A percentile compares a stretch with the other conserved stretches of the same genome.
These are phyloP conservation scores for Drosophila meridiana DNA, from an alignment of 2,888 invertebrate genomes.

Conservation along the genomic window DNA sequence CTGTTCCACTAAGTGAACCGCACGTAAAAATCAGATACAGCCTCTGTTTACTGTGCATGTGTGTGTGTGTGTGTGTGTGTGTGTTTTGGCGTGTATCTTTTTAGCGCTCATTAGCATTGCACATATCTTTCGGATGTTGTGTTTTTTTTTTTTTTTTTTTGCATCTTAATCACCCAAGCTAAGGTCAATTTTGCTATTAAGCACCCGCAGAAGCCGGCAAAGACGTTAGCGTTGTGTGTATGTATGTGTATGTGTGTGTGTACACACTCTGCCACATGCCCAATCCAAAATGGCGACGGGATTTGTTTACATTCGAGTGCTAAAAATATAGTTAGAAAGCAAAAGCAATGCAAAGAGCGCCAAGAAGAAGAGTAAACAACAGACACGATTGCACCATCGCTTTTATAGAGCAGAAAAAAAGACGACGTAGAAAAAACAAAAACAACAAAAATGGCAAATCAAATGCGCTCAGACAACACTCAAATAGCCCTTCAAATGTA, in stretches of 20 bases:
- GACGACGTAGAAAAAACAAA: not conserved
- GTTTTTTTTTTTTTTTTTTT: conserved; percentile 32
- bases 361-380: conserved; percentile 9
- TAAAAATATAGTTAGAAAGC: conserved; percentile 51
- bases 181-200: conserved; percentile 61
- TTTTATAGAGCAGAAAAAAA: conserved; percentile 20
- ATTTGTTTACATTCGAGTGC: conserved; percentile 52
- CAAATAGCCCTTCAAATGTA: conserved; percentile 16
- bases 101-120: conserved; percentile 51
- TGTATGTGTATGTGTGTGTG: conserved; percentile 25
- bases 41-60: not conserved
- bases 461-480: conserved; percentile 33
- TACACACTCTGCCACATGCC: conserved; percentile 35
- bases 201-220: conserved; percentile 40
- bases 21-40: conserved; percentile 3
- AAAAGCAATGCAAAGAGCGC: conserved; percentile 14
- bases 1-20: conserved; percentile 6
- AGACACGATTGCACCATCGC: conserved; percentile 21
- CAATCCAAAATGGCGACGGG: conserved; percentile 42
- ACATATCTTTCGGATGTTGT: conserved; percentile 39
- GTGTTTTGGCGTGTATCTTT: conserved; percentile 24
- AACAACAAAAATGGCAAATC: conserved; percentile 31
- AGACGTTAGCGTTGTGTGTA: conserved; percentile 3
- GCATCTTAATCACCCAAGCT: conserved; percentile 47
- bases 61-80: conserved; percentile 2